phyloP scores from a whole-genome alignment of 2,888 invertebrate species.

The Amblyjoppa proteus region DNA sequence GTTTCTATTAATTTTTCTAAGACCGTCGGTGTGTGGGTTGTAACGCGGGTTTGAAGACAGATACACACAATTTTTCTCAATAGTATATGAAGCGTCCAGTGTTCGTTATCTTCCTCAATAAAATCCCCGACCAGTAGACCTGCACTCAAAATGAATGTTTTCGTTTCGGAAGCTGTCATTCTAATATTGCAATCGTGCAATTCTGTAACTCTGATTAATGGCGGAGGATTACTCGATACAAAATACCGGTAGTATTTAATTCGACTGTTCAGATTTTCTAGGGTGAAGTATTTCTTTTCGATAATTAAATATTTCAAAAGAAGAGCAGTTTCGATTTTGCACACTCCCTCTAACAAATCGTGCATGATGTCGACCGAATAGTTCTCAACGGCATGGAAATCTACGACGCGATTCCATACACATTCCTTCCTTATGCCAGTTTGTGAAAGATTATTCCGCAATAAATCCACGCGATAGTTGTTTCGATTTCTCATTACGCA shows the following conservation, averaged over 20 bases:
- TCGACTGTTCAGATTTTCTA: constrained; percentile 61
- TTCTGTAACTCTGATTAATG: constrained; percentile 47
- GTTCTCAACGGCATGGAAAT: constrained; percentile 70
- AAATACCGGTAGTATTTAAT: constrained; percentile 61
- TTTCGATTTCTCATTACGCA: constrained; percentile 11
- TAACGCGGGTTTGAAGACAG: constrained; percentile 33
- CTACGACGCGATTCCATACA: constrained; percentile 65
- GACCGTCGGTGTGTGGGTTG: not conserved
- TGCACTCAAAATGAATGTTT: constrained; percentile 56
- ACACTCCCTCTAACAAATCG: constrained; percentile 71
- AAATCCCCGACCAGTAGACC: constrained; percentile 63
- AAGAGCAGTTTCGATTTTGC: constrained; percentile 60
- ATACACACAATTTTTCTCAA: constrained; percentile 60
- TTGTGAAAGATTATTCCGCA: constrained; percentile 17
- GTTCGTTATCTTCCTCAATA: constrained; percentile 48
- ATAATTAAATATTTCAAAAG: constrained; percentile 51
- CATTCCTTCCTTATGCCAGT: constrained; percentile 70
- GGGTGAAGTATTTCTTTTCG: constrained; percentile 58
- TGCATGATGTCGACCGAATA: constrained; percentile 74
- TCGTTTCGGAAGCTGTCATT: constrained; percentile 64
- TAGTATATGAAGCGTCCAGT: constrained; percentile 61
- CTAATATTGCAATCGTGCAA: constrained; percentile 48
- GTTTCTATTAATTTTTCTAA: constrained; percentile 51
- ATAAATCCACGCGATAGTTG: constrained; percentile 36
- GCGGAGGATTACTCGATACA: constrained; percentile 56